Evolutionary conservation across 2,113 vertebrate species (phyloP).

Genomic region (Leucosticte australis): DNA sequence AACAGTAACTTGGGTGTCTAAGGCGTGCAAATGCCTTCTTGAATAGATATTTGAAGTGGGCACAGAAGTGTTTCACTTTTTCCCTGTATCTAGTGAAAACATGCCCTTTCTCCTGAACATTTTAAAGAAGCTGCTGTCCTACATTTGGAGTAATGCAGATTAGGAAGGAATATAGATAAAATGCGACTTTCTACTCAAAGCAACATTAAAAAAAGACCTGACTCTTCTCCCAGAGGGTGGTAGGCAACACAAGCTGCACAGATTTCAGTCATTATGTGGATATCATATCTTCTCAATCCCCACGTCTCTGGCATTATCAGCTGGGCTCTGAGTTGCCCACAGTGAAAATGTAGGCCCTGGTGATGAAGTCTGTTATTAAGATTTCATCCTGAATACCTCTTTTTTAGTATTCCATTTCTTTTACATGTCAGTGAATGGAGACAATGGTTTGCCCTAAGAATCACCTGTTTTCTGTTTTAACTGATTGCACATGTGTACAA

Average conservation of each 20-base stretch:
- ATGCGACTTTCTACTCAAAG: background rate
- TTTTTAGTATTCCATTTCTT: background rate
- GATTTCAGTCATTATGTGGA: background rate
- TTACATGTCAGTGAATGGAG: background rate
- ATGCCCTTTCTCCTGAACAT: background rate
- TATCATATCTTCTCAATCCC: background rate
- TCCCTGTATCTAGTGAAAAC: background rate
- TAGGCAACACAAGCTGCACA: background rate
- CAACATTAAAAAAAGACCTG: background rate
- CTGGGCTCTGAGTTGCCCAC: background rate
- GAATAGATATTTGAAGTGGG: background rate
- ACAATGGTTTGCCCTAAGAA: background rate
- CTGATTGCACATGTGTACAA: background rate
- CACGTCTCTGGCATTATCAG: accelerated
- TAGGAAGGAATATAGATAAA: background rate
- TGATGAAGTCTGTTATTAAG: background rate
- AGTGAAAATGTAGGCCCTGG: background rate
- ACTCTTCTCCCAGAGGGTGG: background rate
- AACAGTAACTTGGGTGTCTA: background rate
- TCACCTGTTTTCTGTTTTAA: background rate
- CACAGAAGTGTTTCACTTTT: background rate
- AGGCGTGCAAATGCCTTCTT: background rate
- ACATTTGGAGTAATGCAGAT: background rate
- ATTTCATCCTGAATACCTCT: background rate
- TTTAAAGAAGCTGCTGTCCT: background rate